Percentiles rank a stretch among this genome's conserved stretches.
Conservation (phyloP, 1,140 invertebrate genomes). For the Saccostrea glomerata region DNA sequence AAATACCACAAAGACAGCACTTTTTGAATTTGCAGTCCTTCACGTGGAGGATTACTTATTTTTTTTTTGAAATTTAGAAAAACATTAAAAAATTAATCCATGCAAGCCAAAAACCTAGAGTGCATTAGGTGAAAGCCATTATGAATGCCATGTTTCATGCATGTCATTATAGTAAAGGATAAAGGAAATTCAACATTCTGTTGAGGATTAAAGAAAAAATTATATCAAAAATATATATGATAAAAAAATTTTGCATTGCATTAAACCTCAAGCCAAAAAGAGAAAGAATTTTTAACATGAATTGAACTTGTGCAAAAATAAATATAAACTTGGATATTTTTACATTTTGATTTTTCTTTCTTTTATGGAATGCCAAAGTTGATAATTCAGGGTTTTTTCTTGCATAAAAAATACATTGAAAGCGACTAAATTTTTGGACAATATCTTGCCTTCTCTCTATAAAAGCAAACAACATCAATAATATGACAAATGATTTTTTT, state of each 20-base stretch:
- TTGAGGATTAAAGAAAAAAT: conserved; percentile 3
- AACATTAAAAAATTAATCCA: background rate
- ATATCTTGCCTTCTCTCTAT: conserved; percentile 24
- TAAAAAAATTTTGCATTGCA: background rate
- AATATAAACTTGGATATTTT: background rate
- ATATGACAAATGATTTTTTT: background rate
- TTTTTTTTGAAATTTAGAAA: background rate
- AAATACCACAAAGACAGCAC: background rate
- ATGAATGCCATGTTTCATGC: background rate
- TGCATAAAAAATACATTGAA: conserved; percentile 31
- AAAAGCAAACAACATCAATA: conserved; percentile 27
- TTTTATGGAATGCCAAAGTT: background rate
- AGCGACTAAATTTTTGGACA: conserved; percentile 31
- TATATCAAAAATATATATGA: background rate
- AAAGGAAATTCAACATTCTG: background rate
- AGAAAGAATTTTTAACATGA: background rate
- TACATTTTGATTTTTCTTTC: background rate
- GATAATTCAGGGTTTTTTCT: background rate
- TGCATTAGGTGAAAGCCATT: conserved; percentile 22
- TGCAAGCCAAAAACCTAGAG: conserved; percentile 27
- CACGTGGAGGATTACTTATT: background rate
- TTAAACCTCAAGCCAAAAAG: background rate
- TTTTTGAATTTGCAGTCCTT: background rate
- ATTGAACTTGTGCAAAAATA: background rate
- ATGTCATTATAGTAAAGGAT: background rate